Evolutionary conservation across 1,140 invertebrate species (phyloP).

Genomic region (Lepidurus couesii): DNA sequence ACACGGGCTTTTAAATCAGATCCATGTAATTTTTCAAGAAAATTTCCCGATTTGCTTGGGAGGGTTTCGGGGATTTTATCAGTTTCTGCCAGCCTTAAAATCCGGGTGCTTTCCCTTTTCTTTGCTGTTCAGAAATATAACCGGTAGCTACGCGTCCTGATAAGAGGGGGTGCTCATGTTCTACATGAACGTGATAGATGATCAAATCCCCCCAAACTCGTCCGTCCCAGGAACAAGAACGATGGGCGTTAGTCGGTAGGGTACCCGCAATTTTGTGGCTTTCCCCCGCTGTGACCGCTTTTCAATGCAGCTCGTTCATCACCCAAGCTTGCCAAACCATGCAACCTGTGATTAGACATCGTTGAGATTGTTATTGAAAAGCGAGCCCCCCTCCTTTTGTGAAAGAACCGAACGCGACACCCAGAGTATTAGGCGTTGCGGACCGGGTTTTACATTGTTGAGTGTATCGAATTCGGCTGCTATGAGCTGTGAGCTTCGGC

Average conservation of each 20-base stretch:
- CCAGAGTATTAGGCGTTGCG: slow-evolving; percentile 10
- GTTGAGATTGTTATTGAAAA: slow-evolving; percentile 22
- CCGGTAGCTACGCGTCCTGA: not conserved
- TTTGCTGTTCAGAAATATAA: not conserved
- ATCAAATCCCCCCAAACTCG: slow-evolving; percentile 5
- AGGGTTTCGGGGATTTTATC: not conserved
- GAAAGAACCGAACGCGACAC: slow-evolving; percentile 3
- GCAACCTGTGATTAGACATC: slow-evolving; percentile 18
- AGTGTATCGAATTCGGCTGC: slow-evolving; percentile 19
- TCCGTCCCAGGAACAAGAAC: not conserved
- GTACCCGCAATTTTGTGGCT: slow-evolving; percentile 5
- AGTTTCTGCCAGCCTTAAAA: not conserved
- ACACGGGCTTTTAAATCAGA: not conserved
- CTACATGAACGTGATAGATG: slow-evolving; percentile 2
- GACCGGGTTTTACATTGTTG: not conserved
- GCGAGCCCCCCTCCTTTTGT: not conserved
- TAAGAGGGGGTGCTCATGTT: slow-evolving; percentile 8
- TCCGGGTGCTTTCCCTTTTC: not conserved
- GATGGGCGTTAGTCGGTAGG: not conserved
- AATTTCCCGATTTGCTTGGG: not conserved
- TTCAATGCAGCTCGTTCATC: slow-evolving; percentile 19
- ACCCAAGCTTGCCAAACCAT: slow-evolving; percentile 18
- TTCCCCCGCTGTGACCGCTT: slow-evolving; percentile 16
- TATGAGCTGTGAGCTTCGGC: not conserved
- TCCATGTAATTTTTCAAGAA: not conserved